Conservation (phyloP, 2,888 invertebrate genomes). For the Phalera bucephala region DNA sequence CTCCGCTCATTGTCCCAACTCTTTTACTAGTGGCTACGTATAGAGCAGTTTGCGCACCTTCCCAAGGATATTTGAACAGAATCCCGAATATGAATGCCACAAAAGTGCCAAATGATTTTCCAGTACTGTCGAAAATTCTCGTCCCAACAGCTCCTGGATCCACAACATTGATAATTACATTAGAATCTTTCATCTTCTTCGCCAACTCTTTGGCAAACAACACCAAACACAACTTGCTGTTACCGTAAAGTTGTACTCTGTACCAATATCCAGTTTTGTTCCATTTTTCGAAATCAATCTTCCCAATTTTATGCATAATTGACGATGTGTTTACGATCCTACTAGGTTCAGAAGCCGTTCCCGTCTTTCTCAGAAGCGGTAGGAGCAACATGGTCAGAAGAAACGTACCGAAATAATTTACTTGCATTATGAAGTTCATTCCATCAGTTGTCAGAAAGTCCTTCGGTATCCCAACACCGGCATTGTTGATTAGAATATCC, state of each 20-base stretch:
- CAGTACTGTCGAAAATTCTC: conserved; percentile 84
- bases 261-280: conserved; percentile 83
- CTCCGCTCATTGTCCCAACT: conserved; percentile 86
- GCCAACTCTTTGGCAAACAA: conserved; percentile 89
- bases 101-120: conserved; percentile 78
- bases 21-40: conserved; percentile 89
- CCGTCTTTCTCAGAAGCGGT: conserved; percentile 86
- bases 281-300: conserved; percentile 86
- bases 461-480: conserved; percentile 88
- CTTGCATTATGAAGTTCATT: conserved; percentile 93
- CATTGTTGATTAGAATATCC: conserved; percentile 94
- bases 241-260: conserved; percentile 79
- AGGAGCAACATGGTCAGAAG: conserved; percentile 94
- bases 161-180: conserved; percentile 89
- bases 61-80: conserved; percentile 88
- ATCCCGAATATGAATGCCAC: conserved; percentile 84
- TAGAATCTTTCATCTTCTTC: conserved; percentile 83
- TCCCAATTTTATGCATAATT: conserved; percentile 86
- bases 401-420: conserved; percentile 97
- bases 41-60: conserved; percentile 92
- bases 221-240: conserved; percentile 88
- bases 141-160: conserved; percentile 94
- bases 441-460: conserved; percentile 88
- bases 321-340: conserved; percentile 92
- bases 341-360: conserved; percentile 82